Evolutionary conservation across 2,113 vertebrate genomes (phyloP).

Genomic region (Neoarius graeffei): DNA sequence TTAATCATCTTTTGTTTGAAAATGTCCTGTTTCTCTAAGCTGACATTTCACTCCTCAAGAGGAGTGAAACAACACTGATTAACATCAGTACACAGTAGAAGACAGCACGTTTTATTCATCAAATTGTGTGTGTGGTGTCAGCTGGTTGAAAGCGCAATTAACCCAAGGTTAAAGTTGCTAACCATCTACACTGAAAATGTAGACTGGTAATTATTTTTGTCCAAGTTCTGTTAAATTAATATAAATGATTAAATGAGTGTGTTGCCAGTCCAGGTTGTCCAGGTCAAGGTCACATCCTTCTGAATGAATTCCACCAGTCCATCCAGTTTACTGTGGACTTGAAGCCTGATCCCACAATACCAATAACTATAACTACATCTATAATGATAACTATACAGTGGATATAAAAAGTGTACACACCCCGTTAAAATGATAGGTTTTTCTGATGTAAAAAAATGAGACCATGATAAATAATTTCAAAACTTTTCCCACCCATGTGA

Average conservation of each 20-base stretch:
- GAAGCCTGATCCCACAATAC: no score
- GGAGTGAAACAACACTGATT: no score
- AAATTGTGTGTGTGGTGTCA: not conserved
- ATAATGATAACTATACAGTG: no score
- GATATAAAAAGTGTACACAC: no score
- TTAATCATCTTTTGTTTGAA: not conserved
- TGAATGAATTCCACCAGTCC: no score
- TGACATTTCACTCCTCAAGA: not conserved
- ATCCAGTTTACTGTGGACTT: not conserved
- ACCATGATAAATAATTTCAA: no score
- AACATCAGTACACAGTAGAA: not conserved
- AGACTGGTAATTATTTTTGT: not conserved
- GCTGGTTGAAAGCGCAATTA: slow-evolving; percentile 4
- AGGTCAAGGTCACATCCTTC: not conserved
- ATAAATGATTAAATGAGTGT: not conserved
- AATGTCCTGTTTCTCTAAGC: not conserved
- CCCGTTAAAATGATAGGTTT: no score
- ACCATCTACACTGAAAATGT: not conserved
- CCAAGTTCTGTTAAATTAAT: not conserved
- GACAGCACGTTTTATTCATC: slow-evolving; percentile 1
- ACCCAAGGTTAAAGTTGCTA: slow-evolving; percentile 3
- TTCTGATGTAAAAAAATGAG: no score
- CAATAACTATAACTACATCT: no score
- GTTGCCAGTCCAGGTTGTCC: not conserved
- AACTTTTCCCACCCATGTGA: no score